Conservation (phyloP, 2,797 vertebrate species). For the Buceros bicornis region DNA sequence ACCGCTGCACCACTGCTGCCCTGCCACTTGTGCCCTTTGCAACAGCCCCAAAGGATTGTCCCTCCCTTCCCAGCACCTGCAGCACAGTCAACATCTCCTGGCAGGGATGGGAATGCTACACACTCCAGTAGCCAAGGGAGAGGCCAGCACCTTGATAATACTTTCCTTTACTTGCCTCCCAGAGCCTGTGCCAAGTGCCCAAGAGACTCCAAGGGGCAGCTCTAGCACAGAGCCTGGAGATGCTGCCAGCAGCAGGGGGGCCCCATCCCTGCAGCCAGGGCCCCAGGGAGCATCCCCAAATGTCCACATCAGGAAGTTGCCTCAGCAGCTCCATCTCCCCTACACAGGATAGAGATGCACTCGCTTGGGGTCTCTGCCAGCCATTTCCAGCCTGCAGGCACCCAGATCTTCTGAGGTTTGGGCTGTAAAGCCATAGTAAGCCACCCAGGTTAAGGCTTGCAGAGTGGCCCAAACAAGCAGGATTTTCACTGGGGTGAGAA, state of each 20-base stretch:
- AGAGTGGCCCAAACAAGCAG: not conserved
- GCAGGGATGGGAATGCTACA: fast-evolving
- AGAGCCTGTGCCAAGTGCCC: not conserved
- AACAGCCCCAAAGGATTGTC: fast-evolving
- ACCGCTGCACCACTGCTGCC: not conserved
- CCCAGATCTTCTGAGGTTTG: not conserved
- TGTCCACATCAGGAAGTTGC: fast-evolving
- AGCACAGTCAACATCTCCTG: fast-evolving
- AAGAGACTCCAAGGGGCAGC: not conserved
- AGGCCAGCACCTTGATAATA: fast-evolving
- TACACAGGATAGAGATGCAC: fast-evolving
- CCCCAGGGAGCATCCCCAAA: not conserved
- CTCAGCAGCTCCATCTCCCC: not conserved
- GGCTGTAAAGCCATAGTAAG: not conserved
- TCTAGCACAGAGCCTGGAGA: fast-evolving
- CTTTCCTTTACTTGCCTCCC: fast-evolving
- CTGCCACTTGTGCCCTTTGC: not conserved
- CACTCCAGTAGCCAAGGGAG: not conserved
- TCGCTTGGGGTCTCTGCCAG: fast-evolving
- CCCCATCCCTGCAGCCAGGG: not conserved
- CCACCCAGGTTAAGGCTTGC: not conserved
- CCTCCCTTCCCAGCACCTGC: not conserved
- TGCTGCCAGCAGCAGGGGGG: fast-evolving
- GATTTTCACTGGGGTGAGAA: not conserved
- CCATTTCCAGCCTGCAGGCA: not conserved